These are phyloP conservation scores for Allacma fusca DNA, from an alignment of 2,888 invertebrate species.

Conservation along the genomic window DNA sequence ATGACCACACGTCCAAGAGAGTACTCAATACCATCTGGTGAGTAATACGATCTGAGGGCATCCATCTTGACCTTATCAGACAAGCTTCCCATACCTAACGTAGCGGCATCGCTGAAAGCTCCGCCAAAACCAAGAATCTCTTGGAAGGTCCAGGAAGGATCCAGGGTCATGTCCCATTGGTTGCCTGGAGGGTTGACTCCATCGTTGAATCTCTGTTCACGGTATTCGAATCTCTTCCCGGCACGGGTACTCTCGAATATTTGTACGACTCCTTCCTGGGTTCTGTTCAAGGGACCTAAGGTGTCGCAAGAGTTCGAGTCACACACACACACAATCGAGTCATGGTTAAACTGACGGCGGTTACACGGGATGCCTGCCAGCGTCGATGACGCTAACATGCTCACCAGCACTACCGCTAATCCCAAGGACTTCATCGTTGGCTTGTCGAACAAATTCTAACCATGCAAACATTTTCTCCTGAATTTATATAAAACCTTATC, in stretches of 20 bases:
- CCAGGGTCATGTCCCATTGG: conserved; percentile 33
- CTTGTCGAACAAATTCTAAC: too few relatives aligned
- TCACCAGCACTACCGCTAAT: too few relatives aligned
- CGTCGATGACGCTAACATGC: not conserved
- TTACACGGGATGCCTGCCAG: conserved; percentile 43
- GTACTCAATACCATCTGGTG: conserved; percentile 36
- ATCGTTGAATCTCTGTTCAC: conserved; percentile 47
- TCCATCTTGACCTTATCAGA: not conserved
- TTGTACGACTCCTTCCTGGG: conserved; percentile 38
- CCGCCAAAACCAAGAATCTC: conserved; percentile 56
- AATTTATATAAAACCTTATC: too few relatives aligned
- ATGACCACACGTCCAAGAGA: conserved; percentile 33
- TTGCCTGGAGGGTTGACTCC: conserved; percentile 39
- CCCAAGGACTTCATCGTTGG: too few relatives aligned
- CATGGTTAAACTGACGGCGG: conserved; percentile 46
- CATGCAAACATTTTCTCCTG: too few relatives aligned
- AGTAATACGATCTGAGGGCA: conserved; percentile 68
- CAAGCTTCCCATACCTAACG: not conserved
- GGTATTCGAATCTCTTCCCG: conserved; percentile 49
- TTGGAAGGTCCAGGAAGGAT: conserved; percentile 44
- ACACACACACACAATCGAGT: conserved; percentile 74
- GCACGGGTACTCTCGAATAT: conserved; percentile 50
- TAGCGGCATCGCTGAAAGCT: conserved; percentile 48
- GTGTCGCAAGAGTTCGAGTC: conserved; percentile 76
- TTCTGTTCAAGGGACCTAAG: conserved; percentile 67